Conservation (phyloP, 2,797 vertebrate genomes). For the Orientallactaga sibirica region DNA sequence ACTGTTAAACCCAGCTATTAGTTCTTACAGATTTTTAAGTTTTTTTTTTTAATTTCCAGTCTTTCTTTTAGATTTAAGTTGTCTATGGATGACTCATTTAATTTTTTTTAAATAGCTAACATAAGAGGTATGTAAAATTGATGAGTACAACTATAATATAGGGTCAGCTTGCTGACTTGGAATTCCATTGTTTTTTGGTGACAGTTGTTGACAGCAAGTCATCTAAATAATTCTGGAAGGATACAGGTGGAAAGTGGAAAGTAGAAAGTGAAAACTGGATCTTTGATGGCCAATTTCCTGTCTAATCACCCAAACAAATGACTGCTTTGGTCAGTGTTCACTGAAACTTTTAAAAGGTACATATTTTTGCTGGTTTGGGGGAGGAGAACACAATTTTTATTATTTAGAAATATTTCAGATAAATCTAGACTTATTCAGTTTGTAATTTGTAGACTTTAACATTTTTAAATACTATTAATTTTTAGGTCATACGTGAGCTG, state of each 20-base stretch:
- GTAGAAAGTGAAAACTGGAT: neutral
- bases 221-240: conserved; percentile 5
- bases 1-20: neutral
- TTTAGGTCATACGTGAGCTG: neutral
- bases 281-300: conserved; percentile 3
- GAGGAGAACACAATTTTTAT: neutral
- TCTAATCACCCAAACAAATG: neutral
- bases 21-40: neutral
- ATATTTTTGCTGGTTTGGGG: neutral
- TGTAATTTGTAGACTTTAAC: neutral
- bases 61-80: neutral
- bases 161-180: neutral
- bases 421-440: neutral
- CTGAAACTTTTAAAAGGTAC: neutral
- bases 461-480: neutral
- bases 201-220: neutral
- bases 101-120: neutral
- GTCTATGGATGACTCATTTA: neutral
- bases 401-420: neutral
- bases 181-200: neutral
- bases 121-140: neutral
- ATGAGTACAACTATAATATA: neutral
- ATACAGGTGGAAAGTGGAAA: neutral
- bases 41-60: neutral
- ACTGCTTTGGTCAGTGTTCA: neutral